Conservation (phyloP, 2,113 vertebrate genomes). For the Cyanoramphus novaezelandiae region DNA sequence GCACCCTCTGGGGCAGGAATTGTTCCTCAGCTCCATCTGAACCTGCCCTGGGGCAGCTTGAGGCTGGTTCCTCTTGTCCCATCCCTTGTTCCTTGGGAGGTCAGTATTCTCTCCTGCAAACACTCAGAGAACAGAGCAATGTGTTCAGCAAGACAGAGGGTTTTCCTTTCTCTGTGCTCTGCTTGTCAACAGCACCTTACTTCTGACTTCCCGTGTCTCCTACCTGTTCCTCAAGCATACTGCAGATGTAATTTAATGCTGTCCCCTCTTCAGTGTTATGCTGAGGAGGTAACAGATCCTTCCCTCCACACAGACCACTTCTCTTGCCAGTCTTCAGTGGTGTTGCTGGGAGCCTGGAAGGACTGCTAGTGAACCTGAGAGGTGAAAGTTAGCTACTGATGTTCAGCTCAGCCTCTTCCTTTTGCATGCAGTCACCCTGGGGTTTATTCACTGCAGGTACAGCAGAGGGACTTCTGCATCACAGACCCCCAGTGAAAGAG, state of each 20-base stretch:
- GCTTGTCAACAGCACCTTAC: background rate
- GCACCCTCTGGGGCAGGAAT: background rate
- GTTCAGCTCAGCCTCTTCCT: background rate
- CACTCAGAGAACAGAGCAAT: background rate
- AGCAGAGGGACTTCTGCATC: background rate
- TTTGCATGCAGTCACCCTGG: background rate
- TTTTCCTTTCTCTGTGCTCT: background rate
- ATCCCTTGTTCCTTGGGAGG: background rate
- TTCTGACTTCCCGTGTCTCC: background rate
- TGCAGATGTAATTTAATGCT: background rate
- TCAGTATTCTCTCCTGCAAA: background rate
- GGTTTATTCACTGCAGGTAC: background rate
- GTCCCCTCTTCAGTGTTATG: background rate
- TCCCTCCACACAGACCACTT: background rate
- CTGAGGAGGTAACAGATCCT: background rate
- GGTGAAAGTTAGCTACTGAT: background rate
- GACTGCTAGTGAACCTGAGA: background rate
- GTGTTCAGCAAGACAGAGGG: background rate
- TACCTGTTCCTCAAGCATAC: background rate
- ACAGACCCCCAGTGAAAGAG: background rate
- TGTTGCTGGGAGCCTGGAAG: background rate
- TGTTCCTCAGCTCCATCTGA: background rate
- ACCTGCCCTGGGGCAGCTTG: background rate
- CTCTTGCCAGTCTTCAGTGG: background rate
- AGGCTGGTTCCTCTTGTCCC: background rate